Evolutionary conservation across 1,140 invertebrate species (phyloP).

Genomic region (Platyscapa corneri): DNA sequence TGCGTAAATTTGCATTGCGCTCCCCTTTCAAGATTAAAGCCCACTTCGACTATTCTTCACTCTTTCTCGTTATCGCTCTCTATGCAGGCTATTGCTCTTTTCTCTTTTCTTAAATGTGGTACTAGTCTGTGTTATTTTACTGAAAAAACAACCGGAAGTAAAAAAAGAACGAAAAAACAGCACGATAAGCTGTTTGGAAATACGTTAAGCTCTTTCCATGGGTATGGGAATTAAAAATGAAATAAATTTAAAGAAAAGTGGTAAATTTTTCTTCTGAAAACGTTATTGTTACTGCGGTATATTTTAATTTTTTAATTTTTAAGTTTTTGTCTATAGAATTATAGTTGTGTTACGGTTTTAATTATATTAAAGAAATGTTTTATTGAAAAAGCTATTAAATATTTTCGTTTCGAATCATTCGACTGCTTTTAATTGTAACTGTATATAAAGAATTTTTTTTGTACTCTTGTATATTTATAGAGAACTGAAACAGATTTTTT

Average conservation of each 20-base stretch:
- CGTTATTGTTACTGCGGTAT: not conserved
- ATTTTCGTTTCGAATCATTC: not conserved
- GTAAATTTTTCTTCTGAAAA: not conserved
- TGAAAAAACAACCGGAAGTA: not conserved
- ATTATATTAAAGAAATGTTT: not conserved
- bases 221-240: not conserved
- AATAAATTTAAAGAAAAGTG: not conserved
- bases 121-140: not conserved
- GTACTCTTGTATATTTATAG: too few relatives aligned
- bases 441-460: too few relatives aligned
- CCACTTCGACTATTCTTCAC: not conserved
- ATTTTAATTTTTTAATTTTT: not conserved
- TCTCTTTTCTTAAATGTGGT: not conserved
- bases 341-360: not conserved
- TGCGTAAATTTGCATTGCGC: conserved; percentile 34
- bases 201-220: not conserved
- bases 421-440: too few relatives aligned
- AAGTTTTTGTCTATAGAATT: not conserved
- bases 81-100: not conserved
- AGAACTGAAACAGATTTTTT: too few relatives aligned
- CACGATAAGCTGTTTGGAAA: not conserved
- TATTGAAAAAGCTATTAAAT: not conserved
- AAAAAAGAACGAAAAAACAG: not conserved
- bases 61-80: not conserved
- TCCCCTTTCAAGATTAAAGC: not conserved